phyloP scores from a whole-genome alignment of 2,888 invertebrate species.

The Argyresthia goedartella region DNA sequence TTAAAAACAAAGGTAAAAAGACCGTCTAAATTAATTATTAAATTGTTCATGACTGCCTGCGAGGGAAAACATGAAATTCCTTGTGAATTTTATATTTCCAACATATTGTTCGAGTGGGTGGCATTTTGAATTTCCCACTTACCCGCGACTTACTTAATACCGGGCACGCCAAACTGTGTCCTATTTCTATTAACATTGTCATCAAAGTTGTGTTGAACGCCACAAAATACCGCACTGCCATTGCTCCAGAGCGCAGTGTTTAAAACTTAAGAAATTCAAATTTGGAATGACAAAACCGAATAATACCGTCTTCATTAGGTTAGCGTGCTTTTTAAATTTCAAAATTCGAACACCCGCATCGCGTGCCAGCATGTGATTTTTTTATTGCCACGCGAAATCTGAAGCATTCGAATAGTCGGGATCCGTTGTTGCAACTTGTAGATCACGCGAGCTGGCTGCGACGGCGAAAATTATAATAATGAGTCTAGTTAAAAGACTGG shows the following conservation, averaged over 20 bases:
- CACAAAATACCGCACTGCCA: slow-evolving; percentile 5
- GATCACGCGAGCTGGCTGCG: slow-evolving; percentile 30
- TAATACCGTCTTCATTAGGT: background rate
- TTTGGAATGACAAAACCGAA: slow-evolving; percentile 3
- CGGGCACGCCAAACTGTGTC: slow-evolving; percentile 15
- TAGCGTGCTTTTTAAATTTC: slow-evolving; percentile 18
- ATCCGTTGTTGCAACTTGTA: slow-evolving; percentile 21
- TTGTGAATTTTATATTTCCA: background rate
- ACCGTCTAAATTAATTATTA: background rate
- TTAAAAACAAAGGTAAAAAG: background rate
- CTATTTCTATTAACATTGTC: slow-evolving; percentile 14
- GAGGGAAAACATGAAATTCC: background rate
- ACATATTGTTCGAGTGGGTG: slow-evolving; percentile 2
- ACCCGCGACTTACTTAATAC: slow-evolving; percentile 14
- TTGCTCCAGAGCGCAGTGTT: background rate
- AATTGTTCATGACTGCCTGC: background rate
- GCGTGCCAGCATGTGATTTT: slow-evolving; percentile 24
- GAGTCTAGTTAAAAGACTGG: background rate
- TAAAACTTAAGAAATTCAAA: background rate
- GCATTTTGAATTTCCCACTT: slow-evolving; percentile 30
- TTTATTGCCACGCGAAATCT: slow-evolving; percentile 28
- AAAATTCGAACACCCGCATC: slow-evolving; percentile 29
- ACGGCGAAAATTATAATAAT: slow-evolving; percentile 8
- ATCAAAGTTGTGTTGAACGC: slow-evolving; percentile 12
- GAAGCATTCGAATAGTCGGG: slow-evolving; percentile 13